These are phyloP conservation scores for Acipenser transmontanus DNA, from an alignment of 2,797 vertebrate genomes.

Conservation along the genomic window DNA sequence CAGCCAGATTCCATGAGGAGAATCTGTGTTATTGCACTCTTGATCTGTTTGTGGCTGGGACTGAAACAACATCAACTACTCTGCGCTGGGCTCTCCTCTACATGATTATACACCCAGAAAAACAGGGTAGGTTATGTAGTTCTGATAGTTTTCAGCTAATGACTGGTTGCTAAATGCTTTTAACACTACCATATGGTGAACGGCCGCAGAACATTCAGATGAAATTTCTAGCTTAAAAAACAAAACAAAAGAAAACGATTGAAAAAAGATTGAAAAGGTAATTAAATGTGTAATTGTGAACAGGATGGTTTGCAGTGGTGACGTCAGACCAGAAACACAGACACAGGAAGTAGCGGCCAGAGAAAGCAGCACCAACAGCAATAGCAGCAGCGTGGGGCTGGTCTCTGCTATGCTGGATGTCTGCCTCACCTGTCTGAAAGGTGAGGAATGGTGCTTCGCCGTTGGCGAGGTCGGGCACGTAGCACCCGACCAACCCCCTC, in stretches of 20 bases:
- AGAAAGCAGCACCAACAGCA: too few species aligned
- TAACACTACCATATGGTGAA: too few species aligned
- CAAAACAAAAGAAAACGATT: not conserved
- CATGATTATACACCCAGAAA: slow-evolving; percentile 60
- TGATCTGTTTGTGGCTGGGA: slow-evolving; percentile 77
- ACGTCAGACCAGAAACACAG: too few species aligned
- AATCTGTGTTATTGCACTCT: slow-evolving; percentile 59
- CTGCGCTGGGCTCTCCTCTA: slow-evolving; percentile 76
- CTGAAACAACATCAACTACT: slow-evolving; percentile 72
- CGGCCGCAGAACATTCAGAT: not conserved
- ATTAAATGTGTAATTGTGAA: too few species aligned
- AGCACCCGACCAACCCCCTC: too few species aligned
- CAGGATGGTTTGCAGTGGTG: not conserved
- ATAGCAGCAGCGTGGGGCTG: too few species aligned
- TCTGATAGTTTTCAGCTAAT: fast-evolving
- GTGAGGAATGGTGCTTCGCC: too few species aligned
- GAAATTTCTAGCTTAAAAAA: not conserved
- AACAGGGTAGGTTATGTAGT: slow-evolving; percentile 60
- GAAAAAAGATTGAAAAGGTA: not conserved
- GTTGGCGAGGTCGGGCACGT: too few species aligned
- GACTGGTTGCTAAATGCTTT: too few species aligned
- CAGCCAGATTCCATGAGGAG: slow-evolving; percentile 37
- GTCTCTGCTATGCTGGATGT: too few species aligned
- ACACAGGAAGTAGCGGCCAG: too few species aligned
- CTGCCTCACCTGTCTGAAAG: too few species aligned